Percentiles rank a stretch among this genome's conserved stretches.
Evolutionary conservation across 2,797 vertebrate genomes (phyloP).

Genomic region (Tinamus major): DNA sequence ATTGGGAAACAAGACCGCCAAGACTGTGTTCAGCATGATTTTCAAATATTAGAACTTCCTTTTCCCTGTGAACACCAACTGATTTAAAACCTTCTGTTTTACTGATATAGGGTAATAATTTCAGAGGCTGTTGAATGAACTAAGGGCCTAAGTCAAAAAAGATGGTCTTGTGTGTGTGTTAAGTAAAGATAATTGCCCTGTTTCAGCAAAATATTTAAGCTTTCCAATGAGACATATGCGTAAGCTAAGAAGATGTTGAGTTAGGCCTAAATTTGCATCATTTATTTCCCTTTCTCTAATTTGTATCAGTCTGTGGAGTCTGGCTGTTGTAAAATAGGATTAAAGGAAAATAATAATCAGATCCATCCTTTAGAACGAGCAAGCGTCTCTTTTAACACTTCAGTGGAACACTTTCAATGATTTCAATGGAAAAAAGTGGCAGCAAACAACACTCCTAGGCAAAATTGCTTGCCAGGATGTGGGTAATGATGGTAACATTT

Average conservation of each 20-base stretch:
- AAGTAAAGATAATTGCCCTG: conserved; percentile 7
- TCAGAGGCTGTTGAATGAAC: conserved; percentile 29
- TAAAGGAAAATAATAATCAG: background rate
- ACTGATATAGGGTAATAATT: background rate
- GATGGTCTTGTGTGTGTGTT: background rate
- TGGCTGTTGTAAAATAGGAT: background rate
- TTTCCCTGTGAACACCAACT: background rate
- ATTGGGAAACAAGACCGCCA: conserved; percentile 1
- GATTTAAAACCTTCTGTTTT: conserved; percentile 11
- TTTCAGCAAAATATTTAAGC: conserved; percentile 25
- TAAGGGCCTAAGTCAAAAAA: conserved; percentile 27
- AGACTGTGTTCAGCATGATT: conserved; percentile 8
- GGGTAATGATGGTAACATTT: conserved; percentile 36
- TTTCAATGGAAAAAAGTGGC: conserved; percentile 41
- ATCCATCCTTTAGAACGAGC: background rate
- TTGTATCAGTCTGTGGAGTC: background rate
- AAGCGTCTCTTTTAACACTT: conserved; percentile 29
- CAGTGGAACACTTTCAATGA: background rate
- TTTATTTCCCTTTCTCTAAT: conserved; percentile 10
- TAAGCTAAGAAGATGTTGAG: conserved; percentile 1
- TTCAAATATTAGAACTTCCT: conserved; percentile 28
- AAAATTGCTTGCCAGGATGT: conserved; percentile 28
- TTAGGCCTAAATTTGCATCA: background rate
- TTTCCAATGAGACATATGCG: background rate
- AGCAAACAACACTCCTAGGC: background rate